These are phyloP conservation scores for Lottia gigantea DNA, from an alignment of 2,888 invertebrate species.

Conservation along the genomic window DNA sequence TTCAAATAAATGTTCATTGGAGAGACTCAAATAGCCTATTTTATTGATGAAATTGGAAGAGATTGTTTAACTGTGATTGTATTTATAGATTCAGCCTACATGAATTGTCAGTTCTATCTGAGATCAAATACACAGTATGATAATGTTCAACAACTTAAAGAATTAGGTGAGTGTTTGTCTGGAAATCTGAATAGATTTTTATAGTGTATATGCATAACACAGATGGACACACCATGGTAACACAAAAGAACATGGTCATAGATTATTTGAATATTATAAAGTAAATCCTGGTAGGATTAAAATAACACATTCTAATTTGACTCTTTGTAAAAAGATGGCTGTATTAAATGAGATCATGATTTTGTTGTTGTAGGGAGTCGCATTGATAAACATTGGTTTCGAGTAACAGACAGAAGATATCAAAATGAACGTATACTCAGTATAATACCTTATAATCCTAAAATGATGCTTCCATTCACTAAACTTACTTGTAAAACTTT, in stretches of 20 bases:
- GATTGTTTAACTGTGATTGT: background rate
- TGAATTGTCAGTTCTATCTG: conserved; percentile 76
- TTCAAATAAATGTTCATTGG: too few species aligned
- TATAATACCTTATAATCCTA: conserved; percentile 72
- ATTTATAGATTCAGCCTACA: conserved; percentile 74
- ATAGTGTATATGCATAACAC: background rate
- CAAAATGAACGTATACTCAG: conserved; percentile 83
- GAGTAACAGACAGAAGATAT: conserved; percentile 83
- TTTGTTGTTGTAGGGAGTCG: conserved; percentile 75
- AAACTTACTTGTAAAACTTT: conserved; percentile 77
- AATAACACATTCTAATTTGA: too few species aligned
- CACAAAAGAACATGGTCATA: too few species aligned
- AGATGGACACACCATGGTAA: background rate
- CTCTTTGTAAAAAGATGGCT: too few species aligned
- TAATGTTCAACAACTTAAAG: conserved; percentile 81
- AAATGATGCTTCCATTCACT: conserved; percentile 76
- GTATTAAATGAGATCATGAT: too few species aligned
- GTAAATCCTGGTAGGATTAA: too few species aligned
- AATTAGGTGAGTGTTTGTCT: conserved; percentile 74
- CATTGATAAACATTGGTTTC: conserved; percentile 90
- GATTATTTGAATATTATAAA: too few species aligned
- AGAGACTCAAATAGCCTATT: too few species aligned
- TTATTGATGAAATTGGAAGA: too few species aligned
- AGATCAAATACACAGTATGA: conserved; percentile 78
- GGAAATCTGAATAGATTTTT: background rate